Percentiles rank a stretch among this genome's conserved stretches.
Conservation (phyloP, 2,797 vertebrate species). For the Kryptolebias ocellatus region DNA sequence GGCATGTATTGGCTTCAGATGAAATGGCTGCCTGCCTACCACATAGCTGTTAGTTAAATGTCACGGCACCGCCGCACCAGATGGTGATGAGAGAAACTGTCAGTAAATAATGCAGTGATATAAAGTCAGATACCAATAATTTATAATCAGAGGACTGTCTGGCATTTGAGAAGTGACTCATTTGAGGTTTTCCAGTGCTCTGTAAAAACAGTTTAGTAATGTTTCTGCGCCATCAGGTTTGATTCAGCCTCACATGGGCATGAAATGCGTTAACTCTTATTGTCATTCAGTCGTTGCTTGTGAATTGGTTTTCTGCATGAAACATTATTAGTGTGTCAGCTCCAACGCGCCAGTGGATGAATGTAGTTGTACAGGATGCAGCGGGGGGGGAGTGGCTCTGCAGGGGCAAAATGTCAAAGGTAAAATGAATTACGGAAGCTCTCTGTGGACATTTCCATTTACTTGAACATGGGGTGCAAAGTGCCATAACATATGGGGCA, state of each 20-base stretch:
- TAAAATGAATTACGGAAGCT: constrained; percentile 12
- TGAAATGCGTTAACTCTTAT: constrained; percentile 8
- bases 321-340: constrained; percentile 30
- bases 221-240: constrained; percentile 8
- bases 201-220: background rate
- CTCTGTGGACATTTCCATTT: constrained; percentile 42
- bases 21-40: constrained; percentile 52
- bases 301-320: constrained; percentile 16
- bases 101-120: constrained; percentile 58
- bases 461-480: constrained; percentile 30
- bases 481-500: constrained; percentile 23
- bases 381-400: background rate
- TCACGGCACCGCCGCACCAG: constrained; percentile 60
- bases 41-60: constrained; percentile 68
- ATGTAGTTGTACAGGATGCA: constrained; percentile 11
- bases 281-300: constrained; percentile 25
- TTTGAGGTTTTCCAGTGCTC: constrained; percentile 5
- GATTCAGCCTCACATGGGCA: background rate
- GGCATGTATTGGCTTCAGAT: constrained; percentile 52
- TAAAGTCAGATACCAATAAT: constrained; percentile 53
- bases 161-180: constrained; percentile 33
- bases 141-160: constrained; percentile 29
- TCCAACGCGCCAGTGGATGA: constrained; percentile 1
- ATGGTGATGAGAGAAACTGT: constrained; percentile 61
- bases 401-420: background rate